Evolutionary conservation across 2,888 invertebrate genomes (phyloP), one percentile per base, ranked within the genome.

Genomic region (Cephus spinipes): DNA sequence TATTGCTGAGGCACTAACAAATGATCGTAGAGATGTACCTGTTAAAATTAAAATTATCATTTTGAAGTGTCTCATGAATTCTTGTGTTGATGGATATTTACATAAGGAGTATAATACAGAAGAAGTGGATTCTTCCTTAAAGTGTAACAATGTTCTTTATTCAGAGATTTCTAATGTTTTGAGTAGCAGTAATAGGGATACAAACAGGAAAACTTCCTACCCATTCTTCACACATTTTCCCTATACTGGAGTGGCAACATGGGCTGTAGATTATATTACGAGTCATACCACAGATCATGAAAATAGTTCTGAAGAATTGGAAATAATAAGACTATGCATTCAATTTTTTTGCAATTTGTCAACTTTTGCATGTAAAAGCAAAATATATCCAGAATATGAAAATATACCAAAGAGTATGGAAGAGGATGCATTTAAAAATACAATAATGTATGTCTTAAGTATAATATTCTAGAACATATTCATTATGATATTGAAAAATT

Each of bases 321-420:
- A 87, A 77, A 81, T 90, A 36, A 77, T 90, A 32, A 88, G 87
- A 79, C 77, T 89, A 73, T 82, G 85, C 73, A 78, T 90, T 69
- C 88, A 90, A 76, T 91, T 91, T 79, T 80, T 91, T 31, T 89
- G 90, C 75, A 91, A 91, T 85, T 83, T 90, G 40, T 82, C 86
- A 74, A 85, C 87, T 32, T 87, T 86, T 75, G 86, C 87, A n/a
- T 86, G 83, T 69, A 76, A 85, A 33, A 79, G 83, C 75, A 76
- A 9, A 30, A 80, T 23, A 35, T 79, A 77, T 55, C 73, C 79
- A 33, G 77, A 83, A 30, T 77, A 77, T 30, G 76, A 84, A 36
- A 76, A 79, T 40, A 73, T 84, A 55, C 84, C 84, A 32, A 76
- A 77, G 74, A 86, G 79, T 75, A 77, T 90, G 71, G 80, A 81